phyloP scores from a whole-genome alignment of 2,797 vertebrate species.

The Lepilemur septentrionalis region DNA sequence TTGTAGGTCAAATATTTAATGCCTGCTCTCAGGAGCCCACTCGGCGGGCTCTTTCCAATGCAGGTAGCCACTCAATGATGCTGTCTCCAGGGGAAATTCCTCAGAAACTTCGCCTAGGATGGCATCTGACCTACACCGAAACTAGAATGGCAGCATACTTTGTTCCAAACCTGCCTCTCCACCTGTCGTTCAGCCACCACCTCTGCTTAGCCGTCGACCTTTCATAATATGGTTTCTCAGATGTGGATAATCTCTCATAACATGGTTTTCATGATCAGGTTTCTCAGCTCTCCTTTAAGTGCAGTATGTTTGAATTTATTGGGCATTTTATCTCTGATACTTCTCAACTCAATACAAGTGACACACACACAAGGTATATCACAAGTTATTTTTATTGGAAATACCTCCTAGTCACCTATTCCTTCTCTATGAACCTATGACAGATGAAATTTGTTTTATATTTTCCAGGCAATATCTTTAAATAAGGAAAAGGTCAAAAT shows the following conservation, averaged over 20 bases:
- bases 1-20: not conserved
- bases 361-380: not conserved
- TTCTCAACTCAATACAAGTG: not conserved
- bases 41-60: not conserved
- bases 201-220: not conserved
- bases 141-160: not conserved
- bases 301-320: not conserved
- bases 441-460: not conserved
- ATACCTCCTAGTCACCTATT: not conserved
- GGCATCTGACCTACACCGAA: not conserved
- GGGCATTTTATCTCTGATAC: not conserved
- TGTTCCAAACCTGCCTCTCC: not conserved
- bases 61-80: not conserved
- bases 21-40: not conserved
- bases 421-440: not conserved
- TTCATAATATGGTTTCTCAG: not conserved
- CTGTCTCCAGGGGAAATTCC: not conserved
- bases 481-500: conserved; percentile 13
- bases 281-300: not conserved
- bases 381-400: not conserved
- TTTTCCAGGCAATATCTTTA: not conserved
- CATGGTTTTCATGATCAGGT: not conserved
- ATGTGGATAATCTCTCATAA: not conserved
- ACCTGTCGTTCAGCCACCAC: not conserved
- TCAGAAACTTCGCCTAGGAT: not conserved